phyloP scores from a whole-genome alignment of 30 jellyfish, hydroid and myxozoan species.

The Turritopsis dohrnii region DNA sequence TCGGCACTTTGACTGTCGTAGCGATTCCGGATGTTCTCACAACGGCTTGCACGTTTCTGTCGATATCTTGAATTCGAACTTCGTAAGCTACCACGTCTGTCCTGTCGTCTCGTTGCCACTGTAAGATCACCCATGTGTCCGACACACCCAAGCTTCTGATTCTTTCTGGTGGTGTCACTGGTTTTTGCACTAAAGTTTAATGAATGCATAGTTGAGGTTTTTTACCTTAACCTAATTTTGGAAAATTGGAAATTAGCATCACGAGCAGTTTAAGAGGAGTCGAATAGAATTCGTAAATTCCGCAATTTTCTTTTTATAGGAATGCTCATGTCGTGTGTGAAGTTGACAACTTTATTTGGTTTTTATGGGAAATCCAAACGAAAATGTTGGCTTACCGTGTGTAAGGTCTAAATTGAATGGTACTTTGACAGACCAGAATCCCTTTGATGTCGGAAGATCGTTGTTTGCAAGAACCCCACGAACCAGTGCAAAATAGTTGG shows the following conservation, averaged over 20 bases:
- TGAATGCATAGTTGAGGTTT: neutral
- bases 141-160: neutral
- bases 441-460: neutral
- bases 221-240: neutral
- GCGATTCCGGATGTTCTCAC: neutral
- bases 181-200: neutral
- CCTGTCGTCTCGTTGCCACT: neutral
- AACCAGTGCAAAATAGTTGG: constrained; percentile 1
- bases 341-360: no score
- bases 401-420: neutral
- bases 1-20: neutral
- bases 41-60: neutral
- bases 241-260: no score
- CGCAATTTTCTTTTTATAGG: no score
- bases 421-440: neutral
- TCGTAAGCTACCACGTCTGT: neutral
- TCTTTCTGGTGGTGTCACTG: neutral
- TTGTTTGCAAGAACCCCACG: neutral
- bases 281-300: no score
- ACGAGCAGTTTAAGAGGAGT: no score
- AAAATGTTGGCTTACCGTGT: neutral
- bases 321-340: no score
- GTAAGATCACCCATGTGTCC: neutral
- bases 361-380: no score
- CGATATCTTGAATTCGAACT: neutral